phyloP scores from a whole-genome alignment of 2,113 vertebrate species.

The Thermophis baileyi region DNA sequence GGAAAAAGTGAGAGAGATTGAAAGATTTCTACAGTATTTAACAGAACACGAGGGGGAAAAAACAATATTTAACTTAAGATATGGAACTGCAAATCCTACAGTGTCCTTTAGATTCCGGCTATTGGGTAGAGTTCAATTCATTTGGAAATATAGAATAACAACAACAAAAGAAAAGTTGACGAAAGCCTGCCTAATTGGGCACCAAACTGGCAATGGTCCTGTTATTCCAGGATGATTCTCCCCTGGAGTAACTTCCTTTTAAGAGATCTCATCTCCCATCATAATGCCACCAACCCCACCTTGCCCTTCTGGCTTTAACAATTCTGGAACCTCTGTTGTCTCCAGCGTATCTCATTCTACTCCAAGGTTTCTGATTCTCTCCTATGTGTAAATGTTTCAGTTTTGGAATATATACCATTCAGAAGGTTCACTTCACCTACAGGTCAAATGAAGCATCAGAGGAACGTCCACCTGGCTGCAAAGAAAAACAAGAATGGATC shows the following conservation, averaged over 20 bases:
- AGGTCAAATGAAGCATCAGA: slow-evolving; percentile 48
- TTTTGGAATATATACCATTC: slow-evolving; percentile 53
- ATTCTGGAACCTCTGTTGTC: slow-evolving; percentile 51
- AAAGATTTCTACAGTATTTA: slow-evolving; percentile 36
- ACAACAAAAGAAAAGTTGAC: not conserved
- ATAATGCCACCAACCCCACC: slow-evolving; percentile 1
- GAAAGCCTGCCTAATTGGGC: slow-evolving; percentile 31
- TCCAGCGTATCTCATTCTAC: slow-evolving; percentile 12
- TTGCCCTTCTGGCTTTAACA: slow-evolving; percentile 18
- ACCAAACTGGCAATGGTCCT: not conserved
- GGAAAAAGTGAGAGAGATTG: not conserved
- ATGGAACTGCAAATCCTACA: slow-evolving; percentile 47
- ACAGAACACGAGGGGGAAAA: slow-evolving; percentile 8
- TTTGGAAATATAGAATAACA: slow-evolving; percentile 23
- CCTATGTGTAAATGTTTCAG: slow-evolving; percentile 56
- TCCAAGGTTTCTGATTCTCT: slow-evolving; percentile 61
- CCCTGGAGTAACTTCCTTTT: slow-evolving; percentile 44
- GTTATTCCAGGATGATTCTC: slow-evolving; percentile 24
- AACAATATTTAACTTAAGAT: slow-evolving; percentile 48
- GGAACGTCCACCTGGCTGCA: not conserved
- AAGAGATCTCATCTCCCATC: not conserved
- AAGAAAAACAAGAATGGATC: rapidly evolving
- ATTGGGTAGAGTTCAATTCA: slow-evolving; percentile 44
- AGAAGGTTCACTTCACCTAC: slow-evolving; percentile 57
- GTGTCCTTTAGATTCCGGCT: slow-evolving; percentile 33